Percentiles rank a stretch among this genome's conserved stretches.
Evolutionary conservation across 2,113 vertebrate species (phyloP).

Genomic region (Ivindomyrus marchei): DNA sequence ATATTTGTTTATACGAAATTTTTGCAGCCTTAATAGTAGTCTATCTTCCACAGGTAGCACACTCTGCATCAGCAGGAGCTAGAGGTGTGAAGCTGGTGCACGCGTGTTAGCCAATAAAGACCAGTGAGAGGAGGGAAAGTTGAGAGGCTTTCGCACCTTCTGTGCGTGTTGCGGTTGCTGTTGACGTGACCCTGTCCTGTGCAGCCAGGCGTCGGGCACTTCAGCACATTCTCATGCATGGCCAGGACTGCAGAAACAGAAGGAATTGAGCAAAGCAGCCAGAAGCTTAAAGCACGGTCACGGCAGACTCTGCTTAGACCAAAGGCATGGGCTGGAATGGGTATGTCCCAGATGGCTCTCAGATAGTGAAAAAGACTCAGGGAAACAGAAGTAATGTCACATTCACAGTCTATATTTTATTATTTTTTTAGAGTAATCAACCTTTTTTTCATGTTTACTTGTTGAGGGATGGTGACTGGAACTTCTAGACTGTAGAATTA

Average conservation of each 20-base stretch:
- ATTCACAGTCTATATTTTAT: neutral
- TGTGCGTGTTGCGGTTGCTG: conserved; percentile 98
- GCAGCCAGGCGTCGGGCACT: conserved; percentile 96
- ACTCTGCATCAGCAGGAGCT: neutral
- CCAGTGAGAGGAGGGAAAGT: neutral
- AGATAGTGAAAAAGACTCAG: neutral
- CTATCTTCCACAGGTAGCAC: neutral
- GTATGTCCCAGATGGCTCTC: neutral
- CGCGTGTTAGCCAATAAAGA: too few species aligned
- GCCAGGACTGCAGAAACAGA: conserved; percentile 74
- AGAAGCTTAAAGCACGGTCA: neutral
- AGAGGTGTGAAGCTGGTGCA: too few species aligned
- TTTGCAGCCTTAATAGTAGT: neutral
- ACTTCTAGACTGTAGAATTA: neutral
- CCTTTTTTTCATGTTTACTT: neutral
- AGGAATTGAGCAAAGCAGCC: neutral
- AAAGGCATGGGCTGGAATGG: neutral
- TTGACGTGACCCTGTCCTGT: conserved; percentile 98
- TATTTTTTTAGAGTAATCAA: neutral
- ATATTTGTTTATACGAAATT: neutral
- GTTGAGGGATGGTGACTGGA: neutral
- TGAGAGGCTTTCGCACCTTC: conserved; percentile 67
- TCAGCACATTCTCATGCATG: conserved; percentile 98
- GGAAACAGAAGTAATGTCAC: neutral
- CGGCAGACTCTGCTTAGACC: neutral